Percentiles rank a stretch among this genome's conserved stretches.
Conservation (phyloP, 2,797 vertebrate genomes). For the Notolepis coatsorum region DNA sequence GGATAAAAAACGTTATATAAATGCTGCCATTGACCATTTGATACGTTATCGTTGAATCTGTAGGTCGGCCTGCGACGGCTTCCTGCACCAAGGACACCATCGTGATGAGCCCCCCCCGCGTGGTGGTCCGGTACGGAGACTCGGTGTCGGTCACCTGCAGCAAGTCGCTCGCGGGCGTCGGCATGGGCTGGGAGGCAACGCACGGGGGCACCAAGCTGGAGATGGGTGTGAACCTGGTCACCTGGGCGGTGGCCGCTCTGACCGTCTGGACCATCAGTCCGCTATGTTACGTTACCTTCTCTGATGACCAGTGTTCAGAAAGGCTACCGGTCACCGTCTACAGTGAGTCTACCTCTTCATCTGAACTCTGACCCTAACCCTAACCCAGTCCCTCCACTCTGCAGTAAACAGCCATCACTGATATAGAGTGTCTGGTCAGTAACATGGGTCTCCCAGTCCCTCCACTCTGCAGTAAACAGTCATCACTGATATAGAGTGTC, state of each 20-base stretch:
- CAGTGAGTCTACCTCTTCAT: constrained; percentile 41
- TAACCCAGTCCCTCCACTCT: no score
- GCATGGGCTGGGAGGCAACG: constrained; percentile 40
- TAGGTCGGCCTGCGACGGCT: constrained; percentile 27
- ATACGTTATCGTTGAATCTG: neutral
- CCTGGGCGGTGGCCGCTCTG: constrained; percentile 28
- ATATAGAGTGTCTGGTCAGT: no score
- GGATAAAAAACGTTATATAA: no score
- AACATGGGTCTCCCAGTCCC: no score
- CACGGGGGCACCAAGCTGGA: fast-evolving
- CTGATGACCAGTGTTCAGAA: neutral
- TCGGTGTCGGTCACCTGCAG: constrained; percentile 52
- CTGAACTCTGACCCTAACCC: no score
- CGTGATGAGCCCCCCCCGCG: constrained; percentile 12
- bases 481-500: no score
- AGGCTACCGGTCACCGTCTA: constrained; percentile 25
- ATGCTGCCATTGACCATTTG: no score
- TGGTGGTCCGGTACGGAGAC: constrained; percentile 49
- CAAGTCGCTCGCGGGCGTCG: fast-evolving
- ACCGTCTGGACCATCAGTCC: constrained; percentile 2
- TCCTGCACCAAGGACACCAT: constrained; percentile 7
- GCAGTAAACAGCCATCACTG: no score
- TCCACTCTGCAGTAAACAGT: no score
- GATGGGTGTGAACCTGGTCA: neutral
- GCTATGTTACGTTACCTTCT: constrained; percentile 7